Percentiles rank a stretch among this genome's conserved stretches.
phyloP scores from a whole-genome alignment of 2,888 invertebrate species.

The Lycophotia porphyrea region DNA sequence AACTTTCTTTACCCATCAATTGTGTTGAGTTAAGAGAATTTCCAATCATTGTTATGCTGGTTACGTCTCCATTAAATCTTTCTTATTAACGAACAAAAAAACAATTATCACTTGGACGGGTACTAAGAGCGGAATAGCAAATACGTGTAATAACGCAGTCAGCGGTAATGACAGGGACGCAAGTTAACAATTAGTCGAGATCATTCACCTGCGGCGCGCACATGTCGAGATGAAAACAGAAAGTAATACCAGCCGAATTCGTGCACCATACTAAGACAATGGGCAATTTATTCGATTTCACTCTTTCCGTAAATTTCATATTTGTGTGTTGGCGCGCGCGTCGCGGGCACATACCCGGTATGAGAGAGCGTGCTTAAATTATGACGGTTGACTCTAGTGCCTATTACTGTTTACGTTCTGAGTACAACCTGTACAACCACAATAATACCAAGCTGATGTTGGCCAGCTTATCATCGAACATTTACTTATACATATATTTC shows the following conservation, averaged over 20 bases:
- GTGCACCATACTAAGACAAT: conserved; percentile 86
- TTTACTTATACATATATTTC: neutral
- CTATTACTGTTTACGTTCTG: conserved; percentile 45
- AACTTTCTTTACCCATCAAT: conserved; percentile 58
- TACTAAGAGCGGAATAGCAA: conserved; percentile 58
- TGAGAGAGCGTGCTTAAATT: conserved; percentile 69
- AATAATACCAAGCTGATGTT: conserved; percentile 3
- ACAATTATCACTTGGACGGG: conserved; percentile 48
- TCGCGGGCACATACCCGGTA: conserved; percentile 52
- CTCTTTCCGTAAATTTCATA: conserved; percentile 88
- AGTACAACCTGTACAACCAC: conserved; percentile 34
- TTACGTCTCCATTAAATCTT: conserved; percentile 62
- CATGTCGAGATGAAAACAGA: conserved; percentile 85
- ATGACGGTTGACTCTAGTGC: conserved; percentile 55
- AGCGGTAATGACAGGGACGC: conserved; percentile 67
- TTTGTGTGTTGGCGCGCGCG: conserved; percentile 74
- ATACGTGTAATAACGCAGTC: conserved; percentile 61
- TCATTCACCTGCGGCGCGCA: conserved; percentile 77
- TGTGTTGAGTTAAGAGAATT: conserved; percentile 53
- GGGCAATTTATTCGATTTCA: conserved; percentile 89
- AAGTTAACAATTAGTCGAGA: conserved; percentile 69
- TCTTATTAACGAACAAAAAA: conserved; percentile 58
- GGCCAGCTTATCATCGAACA: neutral
- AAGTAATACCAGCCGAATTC: conserved; percentile 87
- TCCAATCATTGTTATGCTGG: conserved; percentile 60